phyloP scores from a whole-genome alignment of 2,888 invertebrate species.

The Dichetophora obliterata region DNA sequence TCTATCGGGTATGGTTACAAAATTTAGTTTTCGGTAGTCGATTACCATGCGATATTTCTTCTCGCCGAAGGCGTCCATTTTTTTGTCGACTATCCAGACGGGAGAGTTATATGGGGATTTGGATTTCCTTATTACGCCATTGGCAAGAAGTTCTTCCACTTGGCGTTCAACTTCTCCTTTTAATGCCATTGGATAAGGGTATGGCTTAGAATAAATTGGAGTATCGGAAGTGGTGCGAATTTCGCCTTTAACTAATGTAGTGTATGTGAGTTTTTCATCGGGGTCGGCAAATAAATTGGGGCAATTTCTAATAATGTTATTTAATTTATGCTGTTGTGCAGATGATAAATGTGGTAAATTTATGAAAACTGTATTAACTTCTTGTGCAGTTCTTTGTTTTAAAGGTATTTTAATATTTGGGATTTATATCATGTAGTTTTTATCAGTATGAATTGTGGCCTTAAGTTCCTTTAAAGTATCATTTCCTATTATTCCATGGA shows the following conservation, averaged over 20 bases:
- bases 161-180: neutral
- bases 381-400: neutral
- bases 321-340: conserved; percentile 20
- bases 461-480: conserved; percentile 35
- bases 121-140: neutral
- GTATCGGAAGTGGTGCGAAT: conserved; percentile 30
- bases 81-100: neutral
- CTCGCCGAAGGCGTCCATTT: conserved; percentile 19
- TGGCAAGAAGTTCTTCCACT: neutral
- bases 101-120: conserved; percentile 15
- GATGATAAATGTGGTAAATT: no score
- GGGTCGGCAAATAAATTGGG: conserved; percentile 29
- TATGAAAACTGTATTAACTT: neutral
- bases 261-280: conserved; percentile 34
- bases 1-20: neutral
- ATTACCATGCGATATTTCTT: conserved; percentile 39
- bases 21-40: conserved; percentile 27
- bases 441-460: conserved; percentile 29
- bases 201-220: conserved; percentile 22
- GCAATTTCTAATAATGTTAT: conserved; percentile 9
- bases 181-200: conserved; percentile 33
- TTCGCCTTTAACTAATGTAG: conserved; percentile 30
- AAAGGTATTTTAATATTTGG: conserved; percentile 22
- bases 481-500: conserved; percentile 40
- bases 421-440: conserved; percentile 35